Evolutionary conservation across 2,113 vertebrate species (phyloP), one percentile per base, ranked within the genome.

Genomic region (Centropus bengalensis): DNA sequence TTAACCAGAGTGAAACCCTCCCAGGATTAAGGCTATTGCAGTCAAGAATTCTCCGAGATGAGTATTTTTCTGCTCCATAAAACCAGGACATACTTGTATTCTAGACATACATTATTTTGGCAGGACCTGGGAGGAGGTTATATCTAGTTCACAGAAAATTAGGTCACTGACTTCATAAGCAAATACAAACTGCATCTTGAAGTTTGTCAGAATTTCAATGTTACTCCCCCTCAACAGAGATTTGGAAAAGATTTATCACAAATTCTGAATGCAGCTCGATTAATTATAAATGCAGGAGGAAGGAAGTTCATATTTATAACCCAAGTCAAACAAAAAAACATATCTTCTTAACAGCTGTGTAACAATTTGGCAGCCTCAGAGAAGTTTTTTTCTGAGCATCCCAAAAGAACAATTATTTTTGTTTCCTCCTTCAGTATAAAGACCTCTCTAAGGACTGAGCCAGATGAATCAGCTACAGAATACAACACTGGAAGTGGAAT

Each of bases 311-410:
- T 91, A 93, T 93, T 95, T 94, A 88, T 24, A 86, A 80, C 30
- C 88, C 82, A 12, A 89, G 83, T 54, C 69, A 73, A 96, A 95
- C 84, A 95, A 93, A 91, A 93, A 60, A 16, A 4, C 60, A 93
- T 96, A 95, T 96, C 93, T 96, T 94, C 87, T 80, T 88, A 96
- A 88, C 96, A 97, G 96, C 95, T 97, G 96, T 91, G 87, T 52
- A 96, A 96, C 56, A 88, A 69, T 78, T 85, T 96, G 96, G 94
- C 95, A 97, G 86, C 42, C 38, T 93, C 54, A 73, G 42, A 93
- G 51, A 86, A 79, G 47, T 71, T 89, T 91, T 96, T 94, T 79
- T 73, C 93, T 14, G 23, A 96, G 85, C 33, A 81, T 91, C 92
- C 88, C 93, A 90, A 90, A 97, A 94, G 88, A 92, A 96, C 86